Evolutionary conservation across 2,888 invertebrate genomes (phyloP), one percentile per base, ranked within the genome.

Genomic region (Halictus ligatus): DNA sequence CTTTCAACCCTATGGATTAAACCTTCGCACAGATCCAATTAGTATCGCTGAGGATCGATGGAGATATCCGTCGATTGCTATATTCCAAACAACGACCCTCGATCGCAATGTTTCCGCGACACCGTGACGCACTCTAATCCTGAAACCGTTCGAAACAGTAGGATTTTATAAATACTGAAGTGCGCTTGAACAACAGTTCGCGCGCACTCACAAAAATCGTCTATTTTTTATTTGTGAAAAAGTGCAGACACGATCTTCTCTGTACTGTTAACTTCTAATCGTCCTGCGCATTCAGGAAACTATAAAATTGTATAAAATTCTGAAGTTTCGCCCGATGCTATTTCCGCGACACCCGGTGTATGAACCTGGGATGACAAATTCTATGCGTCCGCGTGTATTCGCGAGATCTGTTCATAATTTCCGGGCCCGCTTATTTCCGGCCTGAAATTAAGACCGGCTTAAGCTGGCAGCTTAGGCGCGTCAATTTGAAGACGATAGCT

Each of bases 341-440:
- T 35, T 35, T 35, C 2, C 15, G 10, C 15, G 29, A 67, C 35
- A 67, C 35, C 67, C 67, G 35, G 35, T 67, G 10, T 18, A 18
- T 18, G 8, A 8, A 35, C 2, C 15, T 29, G 18, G 18, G 8
- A 67, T 67, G 67, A 29, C 18, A 67, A 21, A 67, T 35, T 67
- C 8, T 18, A 35, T 7, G 18, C n/a, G 50, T 50, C 8, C 43
- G 74, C 67, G 15, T 12, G 21, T 25, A n/a, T n/a, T 58, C 58
- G n/a, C 40, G 43, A 58, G 43, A 71, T 71, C 60, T 58, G 40
- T 21, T 71, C 82, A 78, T 43, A 50, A 75, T 81, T 84, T 67
- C 82, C 69, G 35, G 48, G 13, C 13, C 5, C 40, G 29, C 7
- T 48, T 48, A 78, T 82, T 76, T 73, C 54, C 73, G 18, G 25